Percentiles rank a stretch among this genome's conserved stretches.
Conservation (phyloP, 2,113 vertebrate species). For the Stegastes partitus region DNA sequence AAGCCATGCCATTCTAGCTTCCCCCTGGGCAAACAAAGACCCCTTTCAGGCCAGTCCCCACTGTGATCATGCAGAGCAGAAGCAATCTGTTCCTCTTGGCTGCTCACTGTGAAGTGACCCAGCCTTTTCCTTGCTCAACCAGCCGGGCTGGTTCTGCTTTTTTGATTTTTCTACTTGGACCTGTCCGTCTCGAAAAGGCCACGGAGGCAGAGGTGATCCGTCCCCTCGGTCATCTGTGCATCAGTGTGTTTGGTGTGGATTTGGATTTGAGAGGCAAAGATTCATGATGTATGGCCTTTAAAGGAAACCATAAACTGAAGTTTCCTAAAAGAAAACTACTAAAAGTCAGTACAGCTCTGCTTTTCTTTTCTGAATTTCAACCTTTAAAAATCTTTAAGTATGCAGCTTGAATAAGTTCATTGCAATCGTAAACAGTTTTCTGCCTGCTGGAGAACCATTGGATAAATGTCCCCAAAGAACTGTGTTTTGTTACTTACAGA, state of each 20-base stretch:
- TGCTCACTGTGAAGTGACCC: conserved; percentile 77
- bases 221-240: conserved; percentile 4
- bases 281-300: conserved; percentile 8
- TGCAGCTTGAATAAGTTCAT: not conserved
- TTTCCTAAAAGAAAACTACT: not conserved
- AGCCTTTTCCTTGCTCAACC: conserved; percentile 56
- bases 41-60: conserved; percentile 74
- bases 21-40: conserved; percentile 76
- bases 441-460: not conserved
- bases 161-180: conserved; percentile 37
- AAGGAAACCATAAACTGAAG: conserved; percentile 14
- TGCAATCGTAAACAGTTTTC: not conserved
- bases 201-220: conserved; percentile 24
- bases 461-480: not conserved
- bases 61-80: conserved; percentile 77
- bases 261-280: conserved; percentile 23
- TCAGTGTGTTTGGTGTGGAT: not conserved
- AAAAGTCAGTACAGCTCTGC: no score
- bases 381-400: not conserved
- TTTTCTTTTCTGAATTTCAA: no score
- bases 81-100: conserved; percentile 83
- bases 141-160: conserved; percentile 38
- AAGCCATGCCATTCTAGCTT: conserved; percentile 59
- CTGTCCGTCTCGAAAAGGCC: conserved; percentile 60
- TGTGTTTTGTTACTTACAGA: no score